Base-by-base conservation (phyloP, 2,797 vertebrate genomes). In the Psittacula derbiana region DNA sequence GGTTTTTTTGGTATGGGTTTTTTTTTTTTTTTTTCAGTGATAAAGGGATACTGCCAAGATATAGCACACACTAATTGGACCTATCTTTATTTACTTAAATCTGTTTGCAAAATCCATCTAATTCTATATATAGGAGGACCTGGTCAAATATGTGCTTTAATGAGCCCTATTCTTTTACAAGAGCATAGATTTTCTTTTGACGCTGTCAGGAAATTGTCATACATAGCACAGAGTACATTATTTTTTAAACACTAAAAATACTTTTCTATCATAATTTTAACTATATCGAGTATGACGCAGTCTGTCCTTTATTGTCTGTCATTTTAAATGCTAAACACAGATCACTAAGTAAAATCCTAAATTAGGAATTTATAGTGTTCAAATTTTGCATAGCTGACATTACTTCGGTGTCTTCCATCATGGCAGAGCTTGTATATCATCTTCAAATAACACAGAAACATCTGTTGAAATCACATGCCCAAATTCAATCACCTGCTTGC, bases 21-120 rank as follows among this genome's bases (percentile, higher is more conserved):
- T 93, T 88, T 81, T 74, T 69, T 28, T n/a, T n/a, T 12, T 86
- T 95, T 95, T 92, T 93, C 88, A 96, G 78, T 88, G 87, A 92
- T 96, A 93, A 96, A 95, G 91, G 88, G 79, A 84, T 86, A 86
- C 27, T 87, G 86, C 95, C 75, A 93, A 90, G 89, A 96, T 92
- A 81, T 84, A 84, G 76, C 75, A 41, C 20, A 23, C 33, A n/a
- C 31, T 94, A 76, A 83, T 13, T 91, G 58, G 64, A 80, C 57
- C 40, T 92, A 70, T 61, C 23, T 92, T 84, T 86, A 55, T 87
- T 76, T 90, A 83, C 46, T 88, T 81, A 72, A 52, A 92, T 90
- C 24, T 83, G n/a, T 83, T 90, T 80, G 66, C 31, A 57, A 66
- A 93, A 53, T 75, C 41, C 18, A 64, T 74, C 70, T 67, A 58